phyloP scores from a whole-genome alignment of 2,113 vertebrate genomes.

The Vulpes ferrilata region DNA sequence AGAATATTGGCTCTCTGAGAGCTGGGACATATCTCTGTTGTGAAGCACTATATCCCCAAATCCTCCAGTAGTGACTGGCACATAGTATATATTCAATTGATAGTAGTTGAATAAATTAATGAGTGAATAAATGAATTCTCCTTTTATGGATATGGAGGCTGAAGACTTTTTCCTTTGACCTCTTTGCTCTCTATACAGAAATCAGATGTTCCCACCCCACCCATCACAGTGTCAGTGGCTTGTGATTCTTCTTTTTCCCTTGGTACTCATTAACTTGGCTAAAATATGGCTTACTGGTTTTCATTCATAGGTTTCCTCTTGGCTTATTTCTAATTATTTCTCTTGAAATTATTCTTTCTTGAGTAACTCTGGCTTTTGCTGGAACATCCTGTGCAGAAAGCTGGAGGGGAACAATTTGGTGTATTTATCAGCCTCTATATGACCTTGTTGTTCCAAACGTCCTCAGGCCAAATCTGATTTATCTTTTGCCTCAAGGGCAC shows the following conservation, averaged over 20 bases:
- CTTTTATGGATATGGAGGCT: neutral
- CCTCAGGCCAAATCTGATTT: constrained; percentile 27
- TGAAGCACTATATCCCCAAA: neutral
- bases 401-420: neutral
- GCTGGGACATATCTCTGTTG: neutral
- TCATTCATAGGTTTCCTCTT: neutral
- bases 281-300: neutral
- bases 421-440: neutral
- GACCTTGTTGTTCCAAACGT: constrained; percentile 62
- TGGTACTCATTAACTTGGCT: neutral
- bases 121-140: neutral
- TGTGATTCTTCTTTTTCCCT: neutral
- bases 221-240: neutral
- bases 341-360: constrained; percentile 49
- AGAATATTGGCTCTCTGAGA: neutral
- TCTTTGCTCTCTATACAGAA: neutral
- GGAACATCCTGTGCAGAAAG: neutral
- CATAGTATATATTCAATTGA: neutral
- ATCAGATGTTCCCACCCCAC: neutral
- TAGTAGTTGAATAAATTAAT: neutral
- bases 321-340: constrained; percentile 23
- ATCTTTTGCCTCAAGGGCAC: constrained; percentile 65
- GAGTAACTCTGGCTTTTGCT: neutral
- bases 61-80: neutral
- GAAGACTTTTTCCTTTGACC: neutral